Percentiles rank a stretch among this genome's conserved stretches.
These are phyloP conservation scores for Balearica regulorum DNA, from an alignment of 2,797 vertebrate species.

Conservation along the genomic window DNA sequence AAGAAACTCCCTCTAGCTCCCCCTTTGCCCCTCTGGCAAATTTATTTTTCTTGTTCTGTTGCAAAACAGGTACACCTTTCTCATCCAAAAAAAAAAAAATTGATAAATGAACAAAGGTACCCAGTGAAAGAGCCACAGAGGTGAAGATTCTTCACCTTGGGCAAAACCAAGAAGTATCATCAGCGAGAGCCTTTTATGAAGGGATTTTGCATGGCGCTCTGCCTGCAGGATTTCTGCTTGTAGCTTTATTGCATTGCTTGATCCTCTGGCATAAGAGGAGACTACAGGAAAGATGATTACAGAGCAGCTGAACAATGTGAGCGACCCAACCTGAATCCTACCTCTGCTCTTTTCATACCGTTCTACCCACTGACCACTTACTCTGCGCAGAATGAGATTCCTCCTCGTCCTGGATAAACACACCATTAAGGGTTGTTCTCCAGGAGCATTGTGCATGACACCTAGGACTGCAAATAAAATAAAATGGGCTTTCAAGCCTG, in stretches of 20 bases:
- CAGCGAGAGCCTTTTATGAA: neutral
- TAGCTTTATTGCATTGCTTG: neutral
- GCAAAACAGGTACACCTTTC: neutral
- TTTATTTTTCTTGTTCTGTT: neutral
- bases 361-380: neutral
- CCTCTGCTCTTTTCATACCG: neutral
- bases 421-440: neutral
- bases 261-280: neutral
- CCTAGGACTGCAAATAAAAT: neutral
- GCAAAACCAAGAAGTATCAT: neutral
- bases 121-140: neutral
- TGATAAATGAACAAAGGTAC: neutral
- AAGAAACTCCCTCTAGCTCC: neutral
- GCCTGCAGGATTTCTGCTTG: neutral
- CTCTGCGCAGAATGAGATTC: neutral
- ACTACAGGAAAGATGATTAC: neutral
- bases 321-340: neutral
- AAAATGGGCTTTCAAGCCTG: neutral
- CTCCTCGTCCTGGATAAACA: neutral
- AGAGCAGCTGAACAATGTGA: neutral
- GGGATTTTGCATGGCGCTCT: neutral
- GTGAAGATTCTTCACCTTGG: neutral
- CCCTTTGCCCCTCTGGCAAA: neutral
- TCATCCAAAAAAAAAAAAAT: neutral
- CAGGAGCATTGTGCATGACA: neutral